A percentile compares a stretch with the other conserved stretches of the same genome.
phyloP scores from a whole-genome alignment of 1,140 invertebrate genomes.

The Octopus sinensis region DNA sequence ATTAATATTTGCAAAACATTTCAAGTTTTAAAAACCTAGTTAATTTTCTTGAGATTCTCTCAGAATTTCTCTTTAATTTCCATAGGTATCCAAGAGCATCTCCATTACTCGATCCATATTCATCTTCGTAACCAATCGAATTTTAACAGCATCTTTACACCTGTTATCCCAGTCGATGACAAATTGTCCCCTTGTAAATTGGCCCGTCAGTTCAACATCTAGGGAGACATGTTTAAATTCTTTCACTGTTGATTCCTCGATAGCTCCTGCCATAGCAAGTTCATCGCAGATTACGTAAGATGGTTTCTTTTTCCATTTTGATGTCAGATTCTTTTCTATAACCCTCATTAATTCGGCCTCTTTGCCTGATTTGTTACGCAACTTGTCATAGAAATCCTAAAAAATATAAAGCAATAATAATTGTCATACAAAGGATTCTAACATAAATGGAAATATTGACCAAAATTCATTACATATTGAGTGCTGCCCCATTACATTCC shows the following conservation, averaged over 20 bases:
- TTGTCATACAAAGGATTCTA: no score
- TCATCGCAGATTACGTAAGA: not conserved
- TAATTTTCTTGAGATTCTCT: no score
- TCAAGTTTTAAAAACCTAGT: no score
- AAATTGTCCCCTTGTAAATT: constrained; percentile 2
- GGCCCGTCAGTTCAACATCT: not conserved
- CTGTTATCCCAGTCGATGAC: not conserved
- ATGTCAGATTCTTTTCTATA: not conserved
- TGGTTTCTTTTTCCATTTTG: not conserved
- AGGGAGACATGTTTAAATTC: not conserved
- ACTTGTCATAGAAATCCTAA: no score
- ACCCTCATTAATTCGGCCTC: not conserved
- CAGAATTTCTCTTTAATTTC: no score
- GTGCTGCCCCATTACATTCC: no score
- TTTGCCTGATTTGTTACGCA: not conserved
- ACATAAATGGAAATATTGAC: no score
- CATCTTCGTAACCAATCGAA: not conserved
- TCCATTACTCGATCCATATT: not conserved
- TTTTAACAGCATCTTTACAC: not conserved
- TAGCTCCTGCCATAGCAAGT: not conserved
- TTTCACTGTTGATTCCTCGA: not conserved
- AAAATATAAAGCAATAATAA: no score
- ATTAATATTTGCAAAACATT: no score
- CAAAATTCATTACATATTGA: no score
- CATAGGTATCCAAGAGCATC: no score